A percentile compares a stretch with the other conserved stretches of the same genome.
Evolutionary conservation across 1,140 invertebrate genomes (phyloP).

Genomic region (Heliconius nattereri): DNA sequence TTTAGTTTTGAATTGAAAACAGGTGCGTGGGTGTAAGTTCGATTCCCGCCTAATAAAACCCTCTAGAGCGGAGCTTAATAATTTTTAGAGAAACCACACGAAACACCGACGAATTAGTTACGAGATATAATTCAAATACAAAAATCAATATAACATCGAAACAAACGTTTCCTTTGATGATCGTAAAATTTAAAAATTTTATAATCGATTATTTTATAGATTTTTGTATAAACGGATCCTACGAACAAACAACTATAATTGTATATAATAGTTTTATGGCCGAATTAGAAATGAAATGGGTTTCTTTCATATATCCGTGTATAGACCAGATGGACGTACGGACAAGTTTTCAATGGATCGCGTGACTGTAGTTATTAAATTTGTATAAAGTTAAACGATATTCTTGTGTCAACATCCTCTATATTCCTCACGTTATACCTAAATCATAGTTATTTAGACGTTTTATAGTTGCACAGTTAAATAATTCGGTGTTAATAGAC

Average conservation of each 20-base stretch:
- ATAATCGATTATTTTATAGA: conserved; percentile 60
- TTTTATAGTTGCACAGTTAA: conserved; percentile 23
- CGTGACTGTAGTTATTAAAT: conserved; percentile 45
- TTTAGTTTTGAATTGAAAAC: background rate
- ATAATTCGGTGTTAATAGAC: conserved; percentile 24
- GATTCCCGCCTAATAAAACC: background rate
- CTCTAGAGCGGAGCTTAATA: conserved; percentile 9
- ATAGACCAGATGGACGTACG: conserved; percentile 44
- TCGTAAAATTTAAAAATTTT: conserved; percentile 48
- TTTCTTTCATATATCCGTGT: conserved; percentile 51
- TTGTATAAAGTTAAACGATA: conserved; percentile 26
- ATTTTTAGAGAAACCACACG: conserved; percentile 32
- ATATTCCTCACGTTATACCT: conserved; percentile 28
- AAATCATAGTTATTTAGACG: conserved; percentile 29
- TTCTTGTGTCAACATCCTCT: conserved; percentile 37
- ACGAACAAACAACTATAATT: conserved; percentile 51
- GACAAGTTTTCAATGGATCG: conserved; percentile 45
- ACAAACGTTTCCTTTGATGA: conserved; percentile 46
- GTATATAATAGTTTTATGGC: conserved; percentile 54
- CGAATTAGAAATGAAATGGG: conserved; percentile 47
- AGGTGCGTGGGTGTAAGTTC: conserved; percentile 18
- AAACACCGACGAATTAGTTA: conserved; percentile 47
- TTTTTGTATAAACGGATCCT: conserved; percentile 55
- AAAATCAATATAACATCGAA: conserved; percentile 43
- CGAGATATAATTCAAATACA: conserved; percentile 42